A percentile compares a stretch with the other conserved stretches of the same genome.
Conservation (phyloP, 2,888 invertebrate genomes). For the Tortrix viridana region DNA sequence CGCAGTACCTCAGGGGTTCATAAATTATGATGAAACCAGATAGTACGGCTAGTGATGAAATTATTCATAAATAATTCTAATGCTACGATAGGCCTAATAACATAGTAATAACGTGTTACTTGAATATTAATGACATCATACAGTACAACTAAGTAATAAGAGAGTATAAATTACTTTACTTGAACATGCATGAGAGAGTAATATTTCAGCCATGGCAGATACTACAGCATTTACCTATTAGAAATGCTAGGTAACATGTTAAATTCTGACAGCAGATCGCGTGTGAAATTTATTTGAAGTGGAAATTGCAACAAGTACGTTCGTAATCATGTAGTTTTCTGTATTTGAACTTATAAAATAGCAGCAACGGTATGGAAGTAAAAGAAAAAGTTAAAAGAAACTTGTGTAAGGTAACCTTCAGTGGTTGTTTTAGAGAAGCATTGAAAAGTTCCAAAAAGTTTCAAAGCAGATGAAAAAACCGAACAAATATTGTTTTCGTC, state of each 20-base stretch:
- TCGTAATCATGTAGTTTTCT: too few relatives aligned
- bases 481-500: too few relatives aligned
- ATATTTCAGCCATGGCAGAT: conserved; percentile 11
- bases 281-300: neutral
- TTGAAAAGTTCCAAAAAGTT: too few relatives aligned
- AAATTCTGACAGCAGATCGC: conserved; percentile 38
- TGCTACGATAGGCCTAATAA: conserved; percentile 32
- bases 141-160: conserved; percentile 23
- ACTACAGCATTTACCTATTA: conserved; percentile 33
- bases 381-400: too few relatives aligned
- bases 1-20: conserved; percentile 4
- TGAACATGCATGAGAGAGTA: conserved; percentile 5
- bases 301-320: neutral
- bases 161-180: conserved; percentile 20
- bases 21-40: conserved; percentile 33
- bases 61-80: conserved; percentile 34
- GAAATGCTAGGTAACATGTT: conserved; percentile 44
- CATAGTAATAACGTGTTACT: conserved; percentile 31
- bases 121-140: conserved; percentile 35
- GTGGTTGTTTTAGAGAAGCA: too few relatives aligned
- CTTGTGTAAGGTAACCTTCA: too few relatives aligned
- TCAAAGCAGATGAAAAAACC: too few relatives aligned
- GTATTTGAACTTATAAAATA: too few relatives aligned
- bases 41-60: conserved; percentile 27
- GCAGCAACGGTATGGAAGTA: too few relatives aligned